A percentile compares a stretch with the other conserved stretches of the same genome.
Conservation (phyloP, 2,797 vertebrate species). For the Eurystomus glaucurus region DNA sequence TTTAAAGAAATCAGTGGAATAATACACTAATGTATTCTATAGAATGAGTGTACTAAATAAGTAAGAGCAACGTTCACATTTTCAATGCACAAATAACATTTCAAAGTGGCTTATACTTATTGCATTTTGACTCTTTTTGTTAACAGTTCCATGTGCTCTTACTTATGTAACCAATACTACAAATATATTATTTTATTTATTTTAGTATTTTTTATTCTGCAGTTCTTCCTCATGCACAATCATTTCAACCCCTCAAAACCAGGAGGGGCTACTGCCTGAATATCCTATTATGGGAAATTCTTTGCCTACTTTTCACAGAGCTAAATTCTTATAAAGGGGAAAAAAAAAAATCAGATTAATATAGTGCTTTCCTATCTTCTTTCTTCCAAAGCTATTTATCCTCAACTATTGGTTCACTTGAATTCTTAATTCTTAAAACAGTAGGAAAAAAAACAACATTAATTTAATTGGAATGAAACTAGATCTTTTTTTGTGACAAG, state of each 20-base stretch:
- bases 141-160: neutral
- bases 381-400: neutral
- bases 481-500: neutral
- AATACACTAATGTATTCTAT: rapidly evolving
- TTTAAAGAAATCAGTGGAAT: neutral
- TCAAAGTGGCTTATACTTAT: neutral
- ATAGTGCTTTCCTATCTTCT: neutral
- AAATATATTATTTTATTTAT: neutral
- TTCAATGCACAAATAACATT: neutral
- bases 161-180: neutral
- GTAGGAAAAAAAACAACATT: neutral
- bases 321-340: neutral
- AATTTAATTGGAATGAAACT: neutral
- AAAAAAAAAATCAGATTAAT: neutral
- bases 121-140: neutral
- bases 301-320: neutral
- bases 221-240: neutral
- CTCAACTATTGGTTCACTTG: neutral
- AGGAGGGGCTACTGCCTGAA: neutral
- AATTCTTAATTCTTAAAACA: neutral
- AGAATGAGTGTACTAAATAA: neutral
- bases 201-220: neutral
- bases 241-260: neutral
- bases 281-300: neutral
- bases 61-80: neutral